These are phyloP conservation scores for Cheirogaleus medius DNA, from an alignment of 2,113 vertebrate species.

Conservation along the genomic window DNA sequence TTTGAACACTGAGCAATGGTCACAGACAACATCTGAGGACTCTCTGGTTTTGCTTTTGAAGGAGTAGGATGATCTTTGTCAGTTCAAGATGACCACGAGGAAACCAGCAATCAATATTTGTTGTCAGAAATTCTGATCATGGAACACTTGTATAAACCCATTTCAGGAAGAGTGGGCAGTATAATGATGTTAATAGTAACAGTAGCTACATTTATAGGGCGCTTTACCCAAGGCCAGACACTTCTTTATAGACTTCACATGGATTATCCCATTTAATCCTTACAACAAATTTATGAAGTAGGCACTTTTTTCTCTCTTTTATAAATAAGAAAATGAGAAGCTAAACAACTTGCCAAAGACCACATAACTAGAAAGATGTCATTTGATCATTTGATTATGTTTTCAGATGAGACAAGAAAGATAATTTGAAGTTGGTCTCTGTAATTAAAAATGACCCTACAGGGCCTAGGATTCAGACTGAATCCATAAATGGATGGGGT, in stretches of 20 bases:
- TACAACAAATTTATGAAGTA: background rate
- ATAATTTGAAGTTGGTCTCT: background rate
- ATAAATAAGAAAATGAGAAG: background rate
- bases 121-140: background rate
- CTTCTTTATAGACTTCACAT: background rate
- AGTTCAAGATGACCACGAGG: background rate
- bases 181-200: background rate
- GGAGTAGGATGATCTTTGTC: background rate
- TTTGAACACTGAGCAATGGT: background rate
- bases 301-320: background rate
- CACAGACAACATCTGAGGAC: background rate
- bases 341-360: background rate
- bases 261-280: background rate
- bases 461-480: background rate
- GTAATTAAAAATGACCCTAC: background rate
- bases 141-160: background rate
- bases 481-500: background rate
- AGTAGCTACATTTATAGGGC: background rate
- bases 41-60: background rate
- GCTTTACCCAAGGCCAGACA: background rate
- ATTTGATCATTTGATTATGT: background rate
- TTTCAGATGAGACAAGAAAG: background rate
- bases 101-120: background rate
- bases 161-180: background rate
- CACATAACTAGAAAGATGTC: background rate